Evolutionary conservation across 2,888 invertebrate species (phyloP), one percentile per base, ranked within the genome.

Genomic region (Apotomis turbidana): DNA sequence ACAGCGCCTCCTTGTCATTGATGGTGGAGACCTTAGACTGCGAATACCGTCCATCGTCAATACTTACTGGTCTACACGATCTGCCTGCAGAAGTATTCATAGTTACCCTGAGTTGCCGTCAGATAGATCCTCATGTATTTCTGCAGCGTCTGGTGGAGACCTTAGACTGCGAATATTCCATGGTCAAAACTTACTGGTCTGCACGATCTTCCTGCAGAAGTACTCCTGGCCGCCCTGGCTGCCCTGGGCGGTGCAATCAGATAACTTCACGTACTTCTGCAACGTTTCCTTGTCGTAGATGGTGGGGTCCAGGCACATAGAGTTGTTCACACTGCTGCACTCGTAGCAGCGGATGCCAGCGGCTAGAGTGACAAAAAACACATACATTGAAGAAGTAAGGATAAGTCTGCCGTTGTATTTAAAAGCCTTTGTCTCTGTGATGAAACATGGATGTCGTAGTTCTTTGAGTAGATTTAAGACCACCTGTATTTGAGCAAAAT

Each of bases 161-260:
- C 8, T 3, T 44, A 27, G 27, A 6, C 44, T 44, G 44, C 8
- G 44, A 5, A n/a, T n/a, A n/a, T 13, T n/a, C 5, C 54, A 0
- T 5, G 15, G 13, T 3, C 1, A 13, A 38, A 3, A 87, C 93
- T 87, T 85, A 95, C 96, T 94, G 77, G 94, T 95, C 80, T 96
- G 95, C 2, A 94, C 89, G 36, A 96, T 95, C 86, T 97, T 97
- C 76, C 97, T 93, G 84, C 97, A 97, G 89, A 96, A 96, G 76
- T 95, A 94, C 15, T 78, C 81, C 8, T 80, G 75, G 54, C 41
- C 44, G 0, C 63, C 63, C 27, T 27, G 55, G 44, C 41, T 54
- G 0, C 63, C 63, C 27, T 27, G 55, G 44, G 9, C 12, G 10
- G 44, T 55, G n/a, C 66, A 66, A 46, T 66, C 83, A 2, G 94